These are phyloP conservation scores for Osmerus mordax DNA, from an alignment of 2,113 vertebrate species.

Conservation along the genomic window DNA sequence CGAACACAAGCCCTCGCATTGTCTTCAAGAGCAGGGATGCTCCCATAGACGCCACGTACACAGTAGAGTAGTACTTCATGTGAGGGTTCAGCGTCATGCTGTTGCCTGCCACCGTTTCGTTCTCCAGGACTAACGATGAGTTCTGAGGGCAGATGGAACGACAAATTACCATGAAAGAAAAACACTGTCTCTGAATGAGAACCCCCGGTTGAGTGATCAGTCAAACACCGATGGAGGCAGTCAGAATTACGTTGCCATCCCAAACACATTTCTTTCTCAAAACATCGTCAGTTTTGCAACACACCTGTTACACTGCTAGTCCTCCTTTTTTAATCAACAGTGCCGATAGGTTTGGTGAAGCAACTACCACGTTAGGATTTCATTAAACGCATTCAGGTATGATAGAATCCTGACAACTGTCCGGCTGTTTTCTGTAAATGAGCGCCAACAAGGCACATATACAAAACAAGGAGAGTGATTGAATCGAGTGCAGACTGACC, in stretches of 20 bases:
- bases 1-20: conserved; percentile 72
- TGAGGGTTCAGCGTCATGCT: conserved; percentile 79
- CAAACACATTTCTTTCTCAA: conserved; percentile 52
- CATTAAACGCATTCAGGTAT: too few species aligned
- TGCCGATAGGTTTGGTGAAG: too few species aligned
- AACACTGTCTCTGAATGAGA: conserved; percentile 21
- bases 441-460: too few species aligned
- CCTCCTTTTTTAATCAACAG: conserved; percentile 24
- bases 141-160: conserved; percentile 71
- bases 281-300: conserved; percentile 50
- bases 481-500: conserved; percentile 54
- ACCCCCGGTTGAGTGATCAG: conserved; percentile 27
- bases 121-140: conserved; percentile 65
- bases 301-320: conserved; percentile 61
- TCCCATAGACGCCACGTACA: conserved; percentile 74
- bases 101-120: conserved; percentile 62
- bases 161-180: conserved; percentile 53
- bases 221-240: conserved; percentile 35
- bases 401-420: too few species aligned
- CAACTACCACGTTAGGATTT: too few species aligned
- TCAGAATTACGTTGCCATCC: conserved; percentile 47
- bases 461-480: not conserved
- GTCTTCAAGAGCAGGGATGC: conserved; percentile 72
- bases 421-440: too few species aligned
- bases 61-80: conserved; percentile 69